phyloP scores from a whole-genome alignment of 1,140 invertebrate genomes.

The Brachionus sp. region DNA sequence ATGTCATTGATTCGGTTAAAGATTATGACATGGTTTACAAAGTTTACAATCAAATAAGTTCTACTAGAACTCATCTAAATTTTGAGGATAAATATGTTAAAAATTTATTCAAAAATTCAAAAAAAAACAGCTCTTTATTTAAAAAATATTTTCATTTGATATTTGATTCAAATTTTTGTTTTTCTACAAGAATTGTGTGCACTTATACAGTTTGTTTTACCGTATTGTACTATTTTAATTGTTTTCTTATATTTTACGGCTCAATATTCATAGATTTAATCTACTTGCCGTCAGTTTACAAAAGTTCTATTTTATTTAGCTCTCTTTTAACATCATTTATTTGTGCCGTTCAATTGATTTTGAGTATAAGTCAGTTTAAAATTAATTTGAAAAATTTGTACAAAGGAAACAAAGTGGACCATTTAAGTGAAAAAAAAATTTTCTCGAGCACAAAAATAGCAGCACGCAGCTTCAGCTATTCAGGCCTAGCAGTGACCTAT shows the following conservation, averaged over 20 bases:
- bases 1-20: background rate
- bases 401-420: conserved; percentile 1
- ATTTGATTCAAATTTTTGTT: conserved; percentile 31
- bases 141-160: conserved; percentile 10
- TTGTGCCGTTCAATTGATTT: conserved; percentile 9
- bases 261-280: conserved; percentile 39
- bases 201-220: conserved; percentile 27
- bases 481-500: conserved; percentile 10
- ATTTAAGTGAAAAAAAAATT: background rate
- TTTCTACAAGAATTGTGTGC: conserved; percentile 22
- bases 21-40: background rate
- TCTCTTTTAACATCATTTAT: background rate
- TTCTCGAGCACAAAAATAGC: conserved; percentile 4
- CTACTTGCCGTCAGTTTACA: conserved; percentile 15
- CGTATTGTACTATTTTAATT: conserved; percentile 36
- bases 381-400: background rate
- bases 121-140: background rate
- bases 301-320: background rate
- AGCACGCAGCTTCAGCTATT: background rate
- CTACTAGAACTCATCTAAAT: background rate
- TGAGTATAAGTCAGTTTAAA: conserved; percentile 5
- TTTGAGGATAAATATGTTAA: conserved; percentile 28
- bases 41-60: background rate
- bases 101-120: background rate
- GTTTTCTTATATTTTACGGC: conserved; percentile 36